Conservation (phyloP, 1,140 invertebrate species). For the Leptinotarsa lineolata region DNA sequence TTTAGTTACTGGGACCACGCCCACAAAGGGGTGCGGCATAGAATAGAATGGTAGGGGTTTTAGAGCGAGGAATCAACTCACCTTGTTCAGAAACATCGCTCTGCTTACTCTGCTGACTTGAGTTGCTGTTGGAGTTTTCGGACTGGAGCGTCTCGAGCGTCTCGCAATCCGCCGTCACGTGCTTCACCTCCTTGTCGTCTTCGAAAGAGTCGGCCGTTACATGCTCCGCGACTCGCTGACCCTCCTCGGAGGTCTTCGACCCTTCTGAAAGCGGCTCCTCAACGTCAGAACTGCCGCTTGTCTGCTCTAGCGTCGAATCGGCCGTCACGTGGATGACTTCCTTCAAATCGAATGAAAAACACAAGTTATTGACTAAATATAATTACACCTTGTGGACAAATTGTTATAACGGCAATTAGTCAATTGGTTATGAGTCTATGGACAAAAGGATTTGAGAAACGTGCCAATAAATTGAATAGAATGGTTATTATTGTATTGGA, state of each 20-base stretch:
- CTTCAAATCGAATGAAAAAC: too few species aligned
- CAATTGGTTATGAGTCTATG: too few species aligned
- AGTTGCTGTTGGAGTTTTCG: slow-evolving; percentile 2
- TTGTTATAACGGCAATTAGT: too few species aligned
- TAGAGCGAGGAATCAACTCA: too few species aligned
- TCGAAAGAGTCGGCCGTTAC: background rate
- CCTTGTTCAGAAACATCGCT: background rate
- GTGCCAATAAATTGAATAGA: too few species aligned
- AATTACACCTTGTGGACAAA: too few species aligned
- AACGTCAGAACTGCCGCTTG: background rate
- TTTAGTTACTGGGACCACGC: too few species aligned
- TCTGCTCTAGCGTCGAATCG: background rate
- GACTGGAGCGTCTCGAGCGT: background rate
- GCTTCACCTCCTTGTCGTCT: background rate
- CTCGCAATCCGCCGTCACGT: slow-evolving; percentile 13
- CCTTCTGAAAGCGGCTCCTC: background rate
- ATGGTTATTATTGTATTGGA: too few species aligned
- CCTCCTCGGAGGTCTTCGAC: background rate
- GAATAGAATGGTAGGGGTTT: too few species aligned
- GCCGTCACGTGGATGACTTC: slow-evolving; percentile 4
- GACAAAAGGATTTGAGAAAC: too few species aligned
- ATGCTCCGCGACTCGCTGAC: background rate
- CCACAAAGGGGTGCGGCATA: too few species aligned
- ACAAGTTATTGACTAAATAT: too few species aligned
- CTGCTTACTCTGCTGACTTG: background rate